Conservation (phyloP, 1,140 invertebrate species). For the Nylanderia fulva region DNA sequence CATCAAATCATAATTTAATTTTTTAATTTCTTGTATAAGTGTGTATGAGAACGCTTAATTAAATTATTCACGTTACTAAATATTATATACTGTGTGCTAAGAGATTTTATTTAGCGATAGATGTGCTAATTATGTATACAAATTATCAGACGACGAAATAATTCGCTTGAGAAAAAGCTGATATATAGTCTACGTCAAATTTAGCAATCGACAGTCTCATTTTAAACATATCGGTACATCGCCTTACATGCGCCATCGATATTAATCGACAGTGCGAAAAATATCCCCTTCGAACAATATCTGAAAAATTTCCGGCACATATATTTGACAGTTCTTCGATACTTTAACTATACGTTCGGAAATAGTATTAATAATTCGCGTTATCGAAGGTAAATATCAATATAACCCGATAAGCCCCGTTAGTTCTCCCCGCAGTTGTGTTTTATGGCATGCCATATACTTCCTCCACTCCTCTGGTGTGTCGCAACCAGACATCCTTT, state of each 20-base stretch:
- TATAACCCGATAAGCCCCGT: slow-evolving; percentile 9
- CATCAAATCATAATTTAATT: no score
- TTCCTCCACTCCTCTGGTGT: slow-evolving; percentile 64
- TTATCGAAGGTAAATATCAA: slow-evolving; percentile 33
- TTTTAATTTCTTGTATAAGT: no score
- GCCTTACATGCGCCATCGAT: not conserved
- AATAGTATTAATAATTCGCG: slow-evolving; percentile 32
- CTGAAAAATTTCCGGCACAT: not conserved
- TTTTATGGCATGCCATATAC: slow-evolving; percentile 53
- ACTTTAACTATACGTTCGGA: not conserved
- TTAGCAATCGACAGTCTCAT: not conserved
- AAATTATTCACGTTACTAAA: slow-evolving; percentile 2
- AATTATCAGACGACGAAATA: not conserved
- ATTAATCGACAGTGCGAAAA: slow-evolving; percentile 15
- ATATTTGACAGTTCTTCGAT: slow-evolving; percentile 51
- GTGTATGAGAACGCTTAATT: no score
- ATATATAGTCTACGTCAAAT: not conserved
- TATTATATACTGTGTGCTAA: not conserved
- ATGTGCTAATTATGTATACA: not conserved
- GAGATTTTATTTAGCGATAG: not conserved
- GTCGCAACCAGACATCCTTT: slow-evolving; percentile 46
- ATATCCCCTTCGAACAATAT: slow-evolving; percentile 10
- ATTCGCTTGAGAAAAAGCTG: not conserved
- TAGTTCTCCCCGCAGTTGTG: not conserved
- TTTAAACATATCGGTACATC: not conserved